Conservation (phyloP, 2,888 invertebrate genomes). For the Crocallis elinguaria region DNA sequence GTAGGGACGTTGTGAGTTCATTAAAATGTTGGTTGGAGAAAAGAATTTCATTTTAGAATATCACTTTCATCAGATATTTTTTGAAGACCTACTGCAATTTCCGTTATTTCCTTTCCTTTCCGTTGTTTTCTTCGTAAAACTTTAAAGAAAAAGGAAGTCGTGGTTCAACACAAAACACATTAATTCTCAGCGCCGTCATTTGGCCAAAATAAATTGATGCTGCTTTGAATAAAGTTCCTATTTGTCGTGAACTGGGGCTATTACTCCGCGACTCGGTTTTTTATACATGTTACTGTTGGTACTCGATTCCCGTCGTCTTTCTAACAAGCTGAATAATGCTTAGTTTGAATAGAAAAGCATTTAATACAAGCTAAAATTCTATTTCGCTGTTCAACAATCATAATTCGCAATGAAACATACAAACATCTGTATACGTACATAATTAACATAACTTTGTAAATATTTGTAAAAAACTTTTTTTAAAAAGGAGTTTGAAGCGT, state of each 20-base stretch:
- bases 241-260: constrained; percentile 63
- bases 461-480: too few species aligned
- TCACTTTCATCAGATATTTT: constrained; percentile 11
- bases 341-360: too few species aligned
- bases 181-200: constrained; percentile 62
- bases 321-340: too few species aligned
- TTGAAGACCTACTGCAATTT: constrained; percentile 26
- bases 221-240: constrained; percentile 73
- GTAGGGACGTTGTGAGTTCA: too few species aligned
- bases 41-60: not conserved
- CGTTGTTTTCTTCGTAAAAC: constrained; percentile 19
- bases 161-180: constrained; percentile 45
- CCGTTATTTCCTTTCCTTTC: constrained; percentile 33
- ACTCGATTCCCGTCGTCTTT: constrained; percentile 27
- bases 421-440: too few species aligned
- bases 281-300: constrained; percentile 33
- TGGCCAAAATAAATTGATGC: constrained; percentile 63
- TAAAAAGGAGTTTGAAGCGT: too few species aligned
- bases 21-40: not conserved
- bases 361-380: too few species aligned
- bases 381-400: too few species aligned
- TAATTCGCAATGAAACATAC: too few species aligned
- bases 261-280: constrained; percentile 51
- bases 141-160: constrained; percentile 33
- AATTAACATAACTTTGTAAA: too few species aligned